Evolutionary conservation across 1,140 invertebrate species (phyloP), one percentile per base, ranked within the genome.

Genomic region (Pseudomyrmex sp.): DNA sequence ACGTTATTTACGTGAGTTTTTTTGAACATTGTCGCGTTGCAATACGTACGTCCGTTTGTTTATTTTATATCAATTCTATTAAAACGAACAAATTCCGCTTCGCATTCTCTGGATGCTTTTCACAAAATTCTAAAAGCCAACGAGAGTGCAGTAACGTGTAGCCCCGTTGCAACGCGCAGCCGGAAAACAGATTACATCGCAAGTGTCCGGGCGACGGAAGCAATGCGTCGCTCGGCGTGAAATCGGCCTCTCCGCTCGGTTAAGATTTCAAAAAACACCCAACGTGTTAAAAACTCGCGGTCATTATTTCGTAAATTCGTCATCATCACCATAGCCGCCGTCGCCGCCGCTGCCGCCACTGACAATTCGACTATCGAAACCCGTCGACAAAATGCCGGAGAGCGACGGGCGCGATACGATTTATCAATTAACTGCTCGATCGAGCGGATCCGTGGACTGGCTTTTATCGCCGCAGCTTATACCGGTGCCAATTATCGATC

Each of bases 391-490:
- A 87, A 80, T 79, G 77, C 68, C 35, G 52, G 62, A 44, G 15
- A 23, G 65, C 23, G 62, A 52, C 61, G 35, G 5, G 35, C 35
- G 68, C 62, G 79, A 58, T 75, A 46, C 56, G 23, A 63, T 80
- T 82, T 84, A 76, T 83, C 88, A 88, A 88, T 89, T 86, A 86
- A 86, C 70, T 80, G 87, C 76, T 69, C 83, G 50, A 86, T 88
- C 80, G 84, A 56, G 12, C 59, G 74, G 10, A 76, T 85, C 72
- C 68, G 46, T 52, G 61, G 62, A 54, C 50, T 35, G 69, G 13
- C 65, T 73, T 79, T 88, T 84, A 35, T 85, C 58, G 54, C 35
- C 54, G 62, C 44, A 56, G 82, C 72, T 76, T 77, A 76, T 75
- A 82, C 35, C 65, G 59, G 65, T 23, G 54, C 44, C 82, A 69